Base-by-base conservation (phyloP, 1,140 invertebrate species). In the Pectinophora gossypiella region DNA sequence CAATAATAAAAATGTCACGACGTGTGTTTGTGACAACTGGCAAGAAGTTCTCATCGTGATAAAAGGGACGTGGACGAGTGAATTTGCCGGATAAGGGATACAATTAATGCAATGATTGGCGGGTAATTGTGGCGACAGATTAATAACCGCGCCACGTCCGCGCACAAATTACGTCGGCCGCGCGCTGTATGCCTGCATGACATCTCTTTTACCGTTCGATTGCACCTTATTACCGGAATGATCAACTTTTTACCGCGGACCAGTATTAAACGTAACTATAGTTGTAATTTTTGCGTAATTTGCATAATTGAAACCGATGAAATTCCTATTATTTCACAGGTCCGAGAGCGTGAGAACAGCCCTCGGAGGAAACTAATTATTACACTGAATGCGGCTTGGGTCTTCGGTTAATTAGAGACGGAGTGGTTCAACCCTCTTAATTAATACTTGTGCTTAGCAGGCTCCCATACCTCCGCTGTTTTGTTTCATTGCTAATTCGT, bases 351-450 rank as follows among this genome's bases (percentile, higher is more conserved):
- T 85, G 78, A 79, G 78, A 84, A 82, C 69, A 75, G 71, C 68
- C 75, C 74, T 82, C 75, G 58, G 70, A 81, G 80, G 74, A 72
- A 83, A 83, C 77, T 85, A 83, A 86, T 85, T 86, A 84, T 84
- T 86, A 85, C 74, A 64, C 61, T 67, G 70, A 79, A 81, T 83
- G 76, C 74, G 78, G 78, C 73, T 64, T 68, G 75, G 78, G 75
- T 75, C 78, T 79, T 77, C 76, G 73, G 77, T 86, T 86, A 86
- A 86, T 86, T 86, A 86, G 81, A 86, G 76, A 68, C 72, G 59
- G 74, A 81, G 77, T 75, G 76, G 72, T 69, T 72, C 81, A 76
- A 83, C 78, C 78, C 83, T 85, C 79, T 81, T 84, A 83, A 86
- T 86, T 84, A 86, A 84, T 84, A 82, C 79, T 83, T 74, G 69